Base-by-base conservation (phyloP, 2,888 invertebrate genomes). In the Cosmia pyralina region DNA sequence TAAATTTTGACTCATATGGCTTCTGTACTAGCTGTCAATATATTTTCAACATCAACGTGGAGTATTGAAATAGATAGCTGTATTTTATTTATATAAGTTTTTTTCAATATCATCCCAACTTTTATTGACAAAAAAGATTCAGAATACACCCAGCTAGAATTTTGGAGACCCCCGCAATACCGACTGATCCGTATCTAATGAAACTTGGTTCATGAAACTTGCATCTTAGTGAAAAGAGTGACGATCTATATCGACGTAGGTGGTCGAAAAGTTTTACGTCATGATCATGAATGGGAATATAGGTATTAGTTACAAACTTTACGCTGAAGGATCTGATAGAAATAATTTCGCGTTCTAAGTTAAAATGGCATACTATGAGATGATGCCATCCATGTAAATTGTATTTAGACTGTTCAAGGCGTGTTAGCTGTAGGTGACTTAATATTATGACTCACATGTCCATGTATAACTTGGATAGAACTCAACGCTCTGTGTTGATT, bases 331-430 rank as follows among this genome's bases (percentile, higher is more conserved):
- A 48, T 55, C 11, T 22, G 2, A 44, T 53, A 55, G 4, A 17
- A 4, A 52, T 15, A 64, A 53, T 19, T 66, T 50, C 58, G 22
- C 59, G 53, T 64, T 70, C 17, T n/a, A 44, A 53, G 15, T 41
- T 69, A 66, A 78, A 70, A 65, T 59, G 8, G 28, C 34, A 46
- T 41, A 52, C 28, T 62, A 59, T 75, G 4, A 64, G 65, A 72
- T 81, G 70, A 80, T 75, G 69, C 71, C 65, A 82, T 75, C 46
- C 82, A 79, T 87, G 85, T 87, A 85, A 89, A 90, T 87, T 85
- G 85, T 85, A 79, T 72, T 74, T 82, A 81, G 78, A 73, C 55
- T 75, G 52, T 62, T 69, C 60, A 77, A 79, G 78, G 77, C 65
- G 50, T 69, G 63, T 75, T 72, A 75, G 63, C 55, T 55, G 19